Evolutionary conservation across 1,140 invertebrate species (phyloP).

Genomic region (Eurytemora carolleeae): DNA sequence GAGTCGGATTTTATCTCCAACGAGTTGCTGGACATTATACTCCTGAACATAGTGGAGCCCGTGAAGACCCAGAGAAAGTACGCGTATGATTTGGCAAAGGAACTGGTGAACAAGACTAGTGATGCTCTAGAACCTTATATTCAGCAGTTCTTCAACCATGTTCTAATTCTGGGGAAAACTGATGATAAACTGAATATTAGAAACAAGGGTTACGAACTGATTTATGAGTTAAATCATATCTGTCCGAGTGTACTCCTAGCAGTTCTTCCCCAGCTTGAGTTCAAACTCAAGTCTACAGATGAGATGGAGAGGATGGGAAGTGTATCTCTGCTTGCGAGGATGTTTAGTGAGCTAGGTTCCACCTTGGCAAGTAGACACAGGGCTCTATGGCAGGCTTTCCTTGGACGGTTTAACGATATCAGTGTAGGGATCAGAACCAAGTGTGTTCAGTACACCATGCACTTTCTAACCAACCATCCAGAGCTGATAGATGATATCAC

Average conservation of each 20-base stretch:
- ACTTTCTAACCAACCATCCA: conserved; percentile 85
- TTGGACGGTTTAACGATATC: conserved; percentile 89
- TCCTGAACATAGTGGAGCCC: conserved; percentile 89
- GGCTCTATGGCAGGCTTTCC: conserved; percentile 62
- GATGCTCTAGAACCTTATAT: conserved; percentile 83
- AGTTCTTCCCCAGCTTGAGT: conserved; percentile 81
- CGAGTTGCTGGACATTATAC: conserved; percentile 76
- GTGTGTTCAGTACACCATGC: conserved; percentile 92
- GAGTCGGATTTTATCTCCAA: conserved; percentile 87
- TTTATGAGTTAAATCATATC: conserved; percentile 88
- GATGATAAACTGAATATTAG: conserved; percentile 56
- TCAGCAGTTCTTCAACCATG: conserved; percentile 89
- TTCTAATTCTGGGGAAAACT: conserved; percentile 71
- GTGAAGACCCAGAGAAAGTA: conserved; percentile 73
- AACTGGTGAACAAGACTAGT: conserved; percentile 69
- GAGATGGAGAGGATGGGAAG: conserved; percentile 65
- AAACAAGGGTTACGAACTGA: conserved; percentile 77
- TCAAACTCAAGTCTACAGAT: conserved; percentile 67
- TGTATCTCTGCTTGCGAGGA: conserved; percentile 71
- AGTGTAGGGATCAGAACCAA: conserved; percentile 72
- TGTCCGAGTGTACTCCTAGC: conserved; percentile 65
- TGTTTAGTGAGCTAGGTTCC: conserved; percentile 82
- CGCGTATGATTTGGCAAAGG: conserved; percentile 71
- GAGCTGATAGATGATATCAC: conserved; percentile 75
- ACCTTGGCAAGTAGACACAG: conserved; percentile 63